Evolutionary conservation across 2,797 vertebrate species (phyloP), one percentile per base, ranked within the genome.

Genomic region (Echiichthys vipera): DNA sequence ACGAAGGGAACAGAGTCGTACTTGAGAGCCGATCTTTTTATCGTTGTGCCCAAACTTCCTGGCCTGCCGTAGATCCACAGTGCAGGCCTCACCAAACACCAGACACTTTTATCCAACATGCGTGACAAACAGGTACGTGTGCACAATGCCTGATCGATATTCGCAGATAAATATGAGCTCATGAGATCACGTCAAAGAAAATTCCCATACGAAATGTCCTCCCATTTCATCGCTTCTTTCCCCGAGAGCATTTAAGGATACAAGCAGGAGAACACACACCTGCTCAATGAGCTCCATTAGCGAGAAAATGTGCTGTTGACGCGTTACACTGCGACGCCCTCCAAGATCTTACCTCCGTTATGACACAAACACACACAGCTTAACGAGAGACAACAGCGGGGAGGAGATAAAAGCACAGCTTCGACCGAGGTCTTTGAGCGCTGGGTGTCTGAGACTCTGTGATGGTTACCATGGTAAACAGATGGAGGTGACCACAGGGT

Each of bases 351-450:
- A 18, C 32, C 34, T 57, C 40, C 77, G 63, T 71, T 68, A 22
- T 42, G 61, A 34, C 36, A 53, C 61, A 66, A 73, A 83, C 65
- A 77, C 46, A 18, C 40, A 15, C 51, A 3, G 24, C 32, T 69
- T 70, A 43, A 71, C 53, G 39, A 58, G 34, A 39, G 36, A 34
- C 8, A 37, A n/a, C 3, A 5, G n/a, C n/a, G n/a, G 32, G 12
- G 25, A 32, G 25, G 47, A 18, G 18, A 39, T 56, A 29, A 84
- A 59, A 71, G 46, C 22, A 14, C 2, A 57, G n/a, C 49, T 46
- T 15, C 12, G 15, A n/a, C 0, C 39, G 20, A 56, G 56, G 58
- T 29, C 43, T 54, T 50, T 37, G 15, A 36, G 57, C 3, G 37
- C 55, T 30, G 56, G 47, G 76, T 34, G 24, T 71, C 34, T 36